Conservation (phyloP, 2,888 invertebrate genomes). For the Tenthredo distinguenda region DNA sequence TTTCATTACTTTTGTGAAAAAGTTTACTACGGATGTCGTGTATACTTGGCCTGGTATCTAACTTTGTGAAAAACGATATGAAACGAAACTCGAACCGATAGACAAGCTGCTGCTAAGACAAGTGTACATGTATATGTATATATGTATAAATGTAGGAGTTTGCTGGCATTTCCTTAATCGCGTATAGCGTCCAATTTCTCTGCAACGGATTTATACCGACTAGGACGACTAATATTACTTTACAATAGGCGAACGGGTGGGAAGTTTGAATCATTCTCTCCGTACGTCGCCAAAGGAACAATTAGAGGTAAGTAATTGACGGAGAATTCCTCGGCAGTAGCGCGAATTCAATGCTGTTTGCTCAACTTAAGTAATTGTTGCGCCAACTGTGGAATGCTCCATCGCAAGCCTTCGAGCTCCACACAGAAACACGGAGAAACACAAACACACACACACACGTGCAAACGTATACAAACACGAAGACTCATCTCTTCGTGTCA, state of each 20-base stretch:
- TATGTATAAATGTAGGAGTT: background rate
- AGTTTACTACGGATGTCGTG: background rate
- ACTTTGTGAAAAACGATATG: conserved; percentile 18
- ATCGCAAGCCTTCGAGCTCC: background rate
- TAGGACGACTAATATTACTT: conserved; percentile 28
- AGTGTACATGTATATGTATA: background rate
- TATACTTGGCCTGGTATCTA: background rate
- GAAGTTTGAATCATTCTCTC: conserved; percentile 60
- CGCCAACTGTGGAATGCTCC: conserved; percentile 62
- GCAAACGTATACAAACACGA: background rate
- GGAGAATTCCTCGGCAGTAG: conserved; percentile 63
- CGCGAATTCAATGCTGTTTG: conserved; percentile 61
- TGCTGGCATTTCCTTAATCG: background rate
- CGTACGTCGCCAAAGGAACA: conserved; percentile 62
- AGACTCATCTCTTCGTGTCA: conserved; percentile 12
- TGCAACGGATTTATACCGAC: background rate
- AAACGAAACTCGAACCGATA: background rate
- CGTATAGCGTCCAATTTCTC: background rate
- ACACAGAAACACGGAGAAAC: background rate
- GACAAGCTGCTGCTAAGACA: background rate
- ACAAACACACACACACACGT: background rate
- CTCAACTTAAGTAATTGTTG: conserved; percentile 67
- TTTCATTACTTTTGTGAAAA: background rate
- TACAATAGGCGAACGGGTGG: conserved; percentile 54
- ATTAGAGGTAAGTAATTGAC: conserved; percentile 71